phyloP scores from a whole-genome alignment of 2,113 vertebrate species.

The Tachuris rubrigastra region DNA sequence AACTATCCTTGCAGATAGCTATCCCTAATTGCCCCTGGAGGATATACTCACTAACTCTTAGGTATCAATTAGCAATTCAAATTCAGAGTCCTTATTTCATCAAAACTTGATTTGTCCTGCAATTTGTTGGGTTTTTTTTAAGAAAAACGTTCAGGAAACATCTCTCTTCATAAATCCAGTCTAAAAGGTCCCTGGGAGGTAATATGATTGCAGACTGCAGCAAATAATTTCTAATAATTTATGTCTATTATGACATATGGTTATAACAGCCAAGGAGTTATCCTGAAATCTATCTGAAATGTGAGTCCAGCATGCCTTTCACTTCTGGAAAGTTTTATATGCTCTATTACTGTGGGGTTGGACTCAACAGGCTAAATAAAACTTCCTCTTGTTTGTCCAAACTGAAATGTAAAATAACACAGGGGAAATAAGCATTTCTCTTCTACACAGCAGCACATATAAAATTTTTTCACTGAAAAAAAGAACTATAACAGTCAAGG shows the following conservation, averaged over 20 bases:
- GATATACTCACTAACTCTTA: background rate
- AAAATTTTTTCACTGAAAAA: background rate
- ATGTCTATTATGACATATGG: background rate
- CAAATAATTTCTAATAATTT: conserved; percentile 52
- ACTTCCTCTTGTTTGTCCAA: background rate
- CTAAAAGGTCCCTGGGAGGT: conserved; percentile 25
- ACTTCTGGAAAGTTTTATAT: conserved; percentile 13
- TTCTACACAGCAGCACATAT: background rate
- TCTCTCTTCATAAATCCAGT: conserved; percentile 5
- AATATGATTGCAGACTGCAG: background rate
- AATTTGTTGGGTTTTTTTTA: background rate
- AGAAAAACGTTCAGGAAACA: background rate
- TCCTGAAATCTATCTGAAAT: conserved; percentile 18
- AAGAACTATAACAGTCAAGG: background rate
- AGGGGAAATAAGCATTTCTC: background rate
- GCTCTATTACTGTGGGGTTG: background rate
- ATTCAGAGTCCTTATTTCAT: background rate
- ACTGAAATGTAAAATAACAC: background rate
- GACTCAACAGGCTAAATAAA: conserved; percentile 13
- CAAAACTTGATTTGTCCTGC: background rate
- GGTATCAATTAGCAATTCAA: background rate
- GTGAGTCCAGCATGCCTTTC: background rate
- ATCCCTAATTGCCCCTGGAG: background rate
- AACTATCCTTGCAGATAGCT: background rate
- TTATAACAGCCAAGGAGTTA: conserved; percentile 3